phyloP scores from a whole-genome alignment of 1,140 invertebrate species.

The Pissodes strobi region DNA sequence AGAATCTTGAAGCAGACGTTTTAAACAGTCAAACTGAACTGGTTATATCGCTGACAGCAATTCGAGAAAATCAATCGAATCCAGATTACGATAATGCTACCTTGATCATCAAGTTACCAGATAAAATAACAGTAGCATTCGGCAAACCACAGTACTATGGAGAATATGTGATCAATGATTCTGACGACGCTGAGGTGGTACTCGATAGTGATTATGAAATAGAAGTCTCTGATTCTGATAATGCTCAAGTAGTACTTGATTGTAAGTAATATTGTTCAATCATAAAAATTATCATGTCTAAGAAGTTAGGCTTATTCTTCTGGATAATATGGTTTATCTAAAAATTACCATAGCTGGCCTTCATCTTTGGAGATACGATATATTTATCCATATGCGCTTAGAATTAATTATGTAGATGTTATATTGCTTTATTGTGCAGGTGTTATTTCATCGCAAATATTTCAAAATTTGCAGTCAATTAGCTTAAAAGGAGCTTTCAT shows the following conservation, averaged over 20 bases:
- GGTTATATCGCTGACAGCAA: slow-evolving; percentile 10
- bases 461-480: too few relatives aligned
- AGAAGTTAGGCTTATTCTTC: too few relatives aligned
- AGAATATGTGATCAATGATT: slow-evolving; percentile 4
- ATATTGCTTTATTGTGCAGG: too few relatives aligned
- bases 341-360: too few relatives aligned
- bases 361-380: too few relatives aligned
- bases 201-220: slow-evolving; percentile 6
- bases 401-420: too few relatives aligned
- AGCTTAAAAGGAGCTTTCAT: too few relatives aligned
- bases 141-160: neutral
- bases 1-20: slow-evolving; percentile 1
- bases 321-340: too few relatives aligned
- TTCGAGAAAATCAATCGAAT: neutral
- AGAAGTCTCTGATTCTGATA: neutral
- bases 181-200: neutral
- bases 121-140: slow-evolving; percentile 9
- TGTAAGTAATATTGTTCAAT: slow-evolving; percentile 1
- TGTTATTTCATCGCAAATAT: too few relatives aligned
- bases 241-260: neutral
- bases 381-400: too few relatives aligned
- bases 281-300: too few relatives aligned
- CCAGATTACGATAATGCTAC: slow-evolving; percentile 1
- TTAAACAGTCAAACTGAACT: neutral
- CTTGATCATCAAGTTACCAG: slow-evolving; percentile 26